phyloP scores from a whole-genome alignment of 2,888 invertebrate species.

The Tachina grossa region DNA sequence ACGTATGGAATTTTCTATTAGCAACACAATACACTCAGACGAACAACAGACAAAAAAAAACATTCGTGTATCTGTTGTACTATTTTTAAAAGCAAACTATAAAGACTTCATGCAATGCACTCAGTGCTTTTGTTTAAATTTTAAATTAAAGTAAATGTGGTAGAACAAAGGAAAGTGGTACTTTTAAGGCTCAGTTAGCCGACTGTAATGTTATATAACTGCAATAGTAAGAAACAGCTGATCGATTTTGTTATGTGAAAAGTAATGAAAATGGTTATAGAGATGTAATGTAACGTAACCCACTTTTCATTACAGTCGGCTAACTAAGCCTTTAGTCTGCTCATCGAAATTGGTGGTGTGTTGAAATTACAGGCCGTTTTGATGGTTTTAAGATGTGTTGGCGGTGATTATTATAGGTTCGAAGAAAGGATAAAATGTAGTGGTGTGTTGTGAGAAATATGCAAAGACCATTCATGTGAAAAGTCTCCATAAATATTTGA shows the following conservation, averaged over 20 bases:
- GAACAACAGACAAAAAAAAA: constrained; percentile 11
- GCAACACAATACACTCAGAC: constrained; percentile 29
- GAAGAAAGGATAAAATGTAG: not conserved
- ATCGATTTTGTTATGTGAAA: no score
- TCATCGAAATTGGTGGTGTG: not conserved
- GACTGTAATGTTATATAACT: no score
- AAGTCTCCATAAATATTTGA: not conserved
- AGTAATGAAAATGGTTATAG: no score
- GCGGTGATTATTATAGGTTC: not conserved
- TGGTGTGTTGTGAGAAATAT: not conserved
- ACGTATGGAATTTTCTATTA: constrained; percentile 60
- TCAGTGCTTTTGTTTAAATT: not conserved
- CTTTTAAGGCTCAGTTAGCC: no score
- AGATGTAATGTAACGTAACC: no score
- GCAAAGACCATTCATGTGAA: not conserved
- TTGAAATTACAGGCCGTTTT: not conserved
- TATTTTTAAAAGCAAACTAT: constrained; percentile 34
- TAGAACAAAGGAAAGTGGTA: no score
- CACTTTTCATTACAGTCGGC: no score
- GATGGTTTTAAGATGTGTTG: not conserved
- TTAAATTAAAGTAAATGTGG: no score
- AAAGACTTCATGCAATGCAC: not conserved
- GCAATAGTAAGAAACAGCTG: no score
- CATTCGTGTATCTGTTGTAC: not conserved
- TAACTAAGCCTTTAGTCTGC: no score